Evolutionary conservation across 1,140 invertebrate genomes (phyloP).

Genomic region (Wiebesia pumilae): DNA sequence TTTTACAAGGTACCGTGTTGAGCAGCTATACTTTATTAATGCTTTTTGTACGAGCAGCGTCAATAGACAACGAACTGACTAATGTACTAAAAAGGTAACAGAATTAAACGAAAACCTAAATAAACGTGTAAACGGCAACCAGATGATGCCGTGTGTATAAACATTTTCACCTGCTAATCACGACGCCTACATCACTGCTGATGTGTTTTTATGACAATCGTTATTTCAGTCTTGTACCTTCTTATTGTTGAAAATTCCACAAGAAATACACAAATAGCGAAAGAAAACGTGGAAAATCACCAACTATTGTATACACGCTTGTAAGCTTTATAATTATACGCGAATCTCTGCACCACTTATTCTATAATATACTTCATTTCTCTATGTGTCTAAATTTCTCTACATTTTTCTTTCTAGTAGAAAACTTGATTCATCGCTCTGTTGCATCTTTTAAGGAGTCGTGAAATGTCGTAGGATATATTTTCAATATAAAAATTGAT

Average conservation of each 20-base stretch:
- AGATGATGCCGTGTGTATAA: neutral
- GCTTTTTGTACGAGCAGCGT: no score
- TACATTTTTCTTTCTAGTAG: neutral
- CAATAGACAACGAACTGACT: neutral
- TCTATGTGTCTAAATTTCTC: neutral
- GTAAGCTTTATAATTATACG: constrained; percentile 8
- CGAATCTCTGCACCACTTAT: constrained; percentile 8
- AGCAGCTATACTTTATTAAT: no score
- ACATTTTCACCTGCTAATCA: neutral
- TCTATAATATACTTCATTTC: neutral
- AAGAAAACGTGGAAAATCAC: neutral
- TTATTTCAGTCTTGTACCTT: neutral
- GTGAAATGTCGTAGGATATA: no score
- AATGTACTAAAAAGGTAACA: neutral
- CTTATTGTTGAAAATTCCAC: neutral
- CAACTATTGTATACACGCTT: neutral
- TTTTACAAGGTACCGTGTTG: no score
- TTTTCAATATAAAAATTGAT: no score
- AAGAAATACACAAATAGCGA: neutral
- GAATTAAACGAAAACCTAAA: neutral
- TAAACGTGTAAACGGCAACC: constrained; percentile 41
- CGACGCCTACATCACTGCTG: neutral
- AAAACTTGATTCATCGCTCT: no score
- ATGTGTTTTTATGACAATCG: neutral
- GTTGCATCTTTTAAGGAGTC: no score